phyloP scores from a whole-genome alignment of 2,888 invertebrate genomes.

The Campopleginae sp. region DNA sequence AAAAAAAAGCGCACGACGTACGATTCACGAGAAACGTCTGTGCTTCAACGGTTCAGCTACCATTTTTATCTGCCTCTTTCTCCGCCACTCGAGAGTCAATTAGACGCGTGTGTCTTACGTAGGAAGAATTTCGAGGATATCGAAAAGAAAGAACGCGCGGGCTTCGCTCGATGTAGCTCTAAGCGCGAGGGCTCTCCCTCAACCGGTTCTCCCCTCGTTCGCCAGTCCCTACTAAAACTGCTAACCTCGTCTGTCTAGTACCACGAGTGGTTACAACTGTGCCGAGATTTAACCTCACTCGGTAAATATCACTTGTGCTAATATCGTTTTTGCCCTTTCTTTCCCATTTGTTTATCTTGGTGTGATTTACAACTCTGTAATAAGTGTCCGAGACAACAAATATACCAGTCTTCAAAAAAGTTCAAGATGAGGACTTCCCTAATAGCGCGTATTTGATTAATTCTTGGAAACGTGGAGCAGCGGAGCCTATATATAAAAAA shows the following conservation, averaged over 20 bases:
- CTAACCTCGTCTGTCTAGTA: constrained; percentile 55
- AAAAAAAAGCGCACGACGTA: constrained; percentile 43
- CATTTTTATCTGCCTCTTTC: neutral
- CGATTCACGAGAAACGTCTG: constrained; percentile 41
- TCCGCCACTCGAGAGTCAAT: constrained; percentile 47
- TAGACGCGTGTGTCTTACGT: constrained; percentile 60
- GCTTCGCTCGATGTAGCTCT: constrained; percentile 32
- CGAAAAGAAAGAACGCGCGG: constrained; percentile 25
- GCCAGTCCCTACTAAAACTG: constrained; percentile 58
- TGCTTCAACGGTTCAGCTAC: constrained; percentile 32
- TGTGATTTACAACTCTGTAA: neutral
- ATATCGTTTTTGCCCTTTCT: constrained; percentile 2
- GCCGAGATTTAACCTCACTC: constrained; percentile 8
- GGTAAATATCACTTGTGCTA: constrained; percentile 40
- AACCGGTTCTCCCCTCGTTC: constrained; percentile 31
- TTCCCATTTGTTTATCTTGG: neutral
- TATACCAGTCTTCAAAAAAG: neutral
- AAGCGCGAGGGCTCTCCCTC: constrained; percentile 28
- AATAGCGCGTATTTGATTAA: neutral
- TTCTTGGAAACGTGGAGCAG: neutral
- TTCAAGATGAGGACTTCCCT: neutral
- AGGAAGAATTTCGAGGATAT: constrained; percentile 52
- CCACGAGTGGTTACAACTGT: constrained; percentile 40
- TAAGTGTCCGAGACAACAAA: neutral
- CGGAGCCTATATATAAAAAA: too few relatives aligned